Evolutionary conservation across 2,797 vertebrate species (phyloP).

Genomic region (Mus caroli): DNA sequence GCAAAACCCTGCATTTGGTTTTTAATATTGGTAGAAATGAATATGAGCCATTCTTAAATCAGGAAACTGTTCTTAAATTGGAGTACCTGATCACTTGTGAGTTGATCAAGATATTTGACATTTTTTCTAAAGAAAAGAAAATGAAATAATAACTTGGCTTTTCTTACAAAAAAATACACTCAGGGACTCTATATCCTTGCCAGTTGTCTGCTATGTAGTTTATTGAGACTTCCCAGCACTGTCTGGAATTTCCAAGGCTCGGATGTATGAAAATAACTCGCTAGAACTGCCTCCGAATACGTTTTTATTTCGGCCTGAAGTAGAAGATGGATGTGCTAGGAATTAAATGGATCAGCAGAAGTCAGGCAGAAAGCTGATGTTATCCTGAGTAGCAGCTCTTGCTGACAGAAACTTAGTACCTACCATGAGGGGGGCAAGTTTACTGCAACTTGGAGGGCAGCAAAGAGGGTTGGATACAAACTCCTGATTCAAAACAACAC

Average conservation of each 20-base stretch:
- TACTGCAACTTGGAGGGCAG: not conserved
- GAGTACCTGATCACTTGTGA: not conserved
- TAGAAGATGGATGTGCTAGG: too few relatives aligned
- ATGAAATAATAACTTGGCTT: constrained; percentile 57
- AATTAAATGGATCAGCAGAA: not conserved
- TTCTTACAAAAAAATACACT: constrained; percentile 46
- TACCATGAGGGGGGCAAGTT: not conserved
- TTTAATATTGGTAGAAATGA: not conserved
- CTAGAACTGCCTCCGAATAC: constrained; percentile 32
- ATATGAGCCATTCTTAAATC: not conserved
- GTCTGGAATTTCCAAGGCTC: constrained; percentile 63
- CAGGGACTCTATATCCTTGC: constrained; percentile 2
- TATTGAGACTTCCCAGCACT: constrained; percentile 50
- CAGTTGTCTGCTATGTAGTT: constrained; percentile 52
- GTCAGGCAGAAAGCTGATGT: not conserved
- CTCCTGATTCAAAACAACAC: not conserved
- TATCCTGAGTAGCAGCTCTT: not conserved
- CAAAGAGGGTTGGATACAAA: not conserved
- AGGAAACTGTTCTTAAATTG: not conserved
- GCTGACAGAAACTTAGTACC: constrained; percentile 32
- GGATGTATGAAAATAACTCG: constrained; percentile 66
- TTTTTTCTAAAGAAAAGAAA: constrained; percentile 54
- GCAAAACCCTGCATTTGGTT: not conserved
- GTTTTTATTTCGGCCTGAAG: not conserved
- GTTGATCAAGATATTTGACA: constrained; percentile 43